Evolutionary conservation across 2,113 vertebrate genomes (phyloP).

Genomic region (Halichoeres trimaculatus): DNA sequence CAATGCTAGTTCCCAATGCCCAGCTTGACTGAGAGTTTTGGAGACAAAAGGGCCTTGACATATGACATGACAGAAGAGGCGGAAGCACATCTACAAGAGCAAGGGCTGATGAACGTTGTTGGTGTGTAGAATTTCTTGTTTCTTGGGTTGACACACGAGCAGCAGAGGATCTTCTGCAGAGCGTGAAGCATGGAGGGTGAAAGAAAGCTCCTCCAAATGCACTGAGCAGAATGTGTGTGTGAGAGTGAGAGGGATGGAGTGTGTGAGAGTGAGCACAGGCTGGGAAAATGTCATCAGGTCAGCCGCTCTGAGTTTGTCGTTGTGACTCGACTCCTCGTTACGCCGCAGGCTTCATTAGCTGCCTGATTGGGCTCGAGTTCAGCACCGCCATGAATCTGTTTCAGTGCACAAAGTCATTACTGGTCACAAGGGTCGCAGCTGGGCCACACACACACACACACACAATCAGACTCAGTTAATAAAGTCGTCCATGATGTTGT

Average conservation of each 20-base stretch:
- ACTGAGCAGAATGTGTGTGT: not conserved
- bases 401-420: conserved; percentile 39
- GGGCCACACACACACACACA: conserved; percentile 21
- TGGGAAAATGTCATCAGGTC: not conserved
- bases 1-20: too few relatives aligned
- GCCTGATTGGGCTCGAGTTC: conserved; percentile 53
- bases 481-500: not conserved
- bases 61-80: too few relatives aligned
- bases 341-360: conserved; percentile 46
- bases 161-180: too few relatives aligned
- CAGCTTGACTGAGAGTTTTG: too few relatives aligned
- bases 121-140: too few relatives aligned
- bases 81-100: too few relatives aligned
- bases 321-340: conserved; percentile 36
- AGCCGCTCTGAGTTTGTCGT: conserved; percentile 19
- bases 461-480: conserved; percentile 20
- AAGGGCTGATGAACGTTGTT: too few relatives aligned
- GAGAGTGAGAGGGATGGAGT: not conserved
- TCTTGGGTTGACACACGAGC: too few relatives aligned
- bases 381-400: conserved; percentile 48
- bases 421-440: not conserved
- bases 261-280: not conserved
- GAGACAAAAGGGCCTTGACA: too few relatives aligned
- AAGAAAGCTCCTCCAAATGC: not conserved
- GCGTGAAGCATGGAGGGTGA: too few relatives aligned